Evolutionary conservation across 1,140 invertebrate genomes (phyloP).

Genomic region (Drosophila pseudoobscura): DNA sequence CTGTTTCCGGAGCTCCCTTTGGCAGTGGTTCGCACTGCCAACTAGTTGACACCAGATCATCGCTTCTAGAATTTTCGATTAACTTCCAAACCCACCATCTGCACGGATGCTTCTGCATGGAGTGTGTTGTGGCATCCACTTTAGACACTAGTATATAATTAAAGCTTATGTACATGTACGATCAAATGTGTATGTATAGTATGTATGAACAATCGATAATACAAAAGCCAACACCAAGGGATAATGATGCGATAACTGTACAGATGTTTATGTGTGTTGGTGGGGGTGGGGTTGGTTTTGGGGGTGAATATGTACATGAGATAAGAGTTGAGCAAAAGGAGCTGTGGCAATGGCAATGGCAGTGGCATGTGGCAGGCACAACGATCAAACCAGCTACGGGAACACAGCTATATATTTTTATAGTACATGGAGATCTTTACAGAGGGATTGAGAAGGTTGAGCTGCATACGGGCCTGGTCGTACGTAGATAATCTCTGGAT

Average conservation of each 20-base stretch:
- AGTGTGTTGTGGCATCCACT: constrained; percentile 17
- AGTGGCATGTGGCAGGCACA: constrained; percentile 64
- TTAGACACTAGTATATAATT: neutral
- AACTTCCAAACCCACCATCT: neutral
- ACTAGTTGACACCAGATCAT: no score
- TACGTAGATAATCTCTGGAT: neutral
- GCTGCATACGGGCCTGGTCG: constrained; percentile 22
- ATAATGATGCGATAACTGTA: constrained; percentile 31
- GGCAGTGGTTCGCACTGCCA: no score
- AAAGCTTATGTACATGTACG: no score
- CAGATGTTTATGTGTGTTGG: constrained; percentile 17
- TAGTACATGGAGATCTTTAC: constrained; percentile 39
- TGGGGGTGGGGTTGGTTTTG: neutral
- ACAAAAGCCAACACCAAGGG: constrained; percentile 53
- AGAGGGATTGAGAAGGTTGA: constrained; percentile 32
- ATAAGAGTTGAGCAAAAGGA: constrained; percentile 21
- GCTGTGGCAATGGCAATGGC: constrained; percentile 2
- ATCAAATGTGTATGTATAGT: constrained; percentile 8
- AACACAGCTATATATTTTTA: constrained; percentile 45
- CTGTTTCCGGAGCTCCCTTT: no score
- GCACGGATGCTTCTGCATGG: constrained; percentile 26
- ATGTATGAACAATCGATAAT: constrained; percentile 10
- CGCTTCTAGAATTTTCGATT: neutral
- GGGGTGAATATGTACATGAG: constrained; percentile 33
- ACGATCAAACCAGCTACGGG: constrained; percentile 66